These are phyloP conservation scores for Eulemur macaco DNA, from an alignment of 2,113 vertebrate genomes.

Conservation along the genomic window DNA sequence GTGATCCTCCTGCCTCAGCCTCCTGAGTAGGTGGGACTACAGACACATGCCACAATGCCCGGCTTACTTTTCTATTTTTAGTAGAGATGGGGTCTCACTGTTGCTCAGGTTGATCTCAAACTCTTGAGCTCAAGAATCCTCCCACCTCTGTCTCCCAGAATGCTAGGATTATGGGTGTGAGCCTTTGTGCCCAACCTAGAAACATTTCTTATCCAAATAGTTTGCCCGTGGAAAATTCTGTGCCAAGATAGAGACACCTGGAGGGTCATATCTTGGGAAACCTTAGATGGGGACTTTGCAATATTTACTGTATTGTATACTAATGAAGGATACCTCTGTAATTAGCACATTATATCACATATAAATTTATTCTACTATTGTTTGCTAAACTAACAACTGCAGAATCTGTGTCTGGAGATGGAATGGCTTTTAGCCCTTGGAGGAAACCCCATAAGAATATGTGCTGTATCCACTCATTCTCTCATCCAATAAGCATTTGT, in stretches of 20 bases:
- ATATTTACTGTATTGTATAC: neutral
- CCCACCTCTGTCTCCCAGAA: too few species aligned
- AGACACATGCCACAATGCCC: too few species aligned
- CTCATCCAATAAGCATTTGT: neutral
- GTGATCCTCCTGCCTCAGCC: too few species aligned
- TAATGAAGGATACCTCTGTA: neutral
- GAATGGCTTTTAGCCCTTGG: neutral
- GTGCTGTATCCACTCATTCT: neutral
- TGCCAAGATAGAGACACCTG: neutral
- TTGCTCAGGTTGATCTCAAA: too few species aligned
- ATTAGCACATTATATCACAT: neutral
- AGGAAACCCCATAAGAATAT: neutral
- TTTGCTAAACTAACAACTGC: neutral
- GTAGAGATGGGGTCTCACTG: too few species aligned
- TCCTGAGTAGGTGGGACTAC: too few species aligned
- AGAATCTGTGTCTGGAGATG: neutral
- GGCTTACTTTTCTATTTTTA: too few species aligned
- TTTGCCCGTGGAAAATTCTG: neutral
- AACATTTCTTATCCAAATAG: neutral
- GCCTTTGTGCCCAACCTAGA: neutral
- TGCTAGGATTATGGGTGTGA: too few species aligned
- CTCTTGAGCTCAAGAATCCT: too few species aligned
- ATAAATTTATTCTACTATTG: neutral
- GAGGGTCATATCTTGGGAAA: conserved; percentile 14
- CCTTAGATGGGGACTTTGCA: neutral